A percentile compares a stretch with the other conserved stretches of the same genome.
These are phyloP conservation scores for Alosa alosa DNA, from an alignment of 2,113 vertebrate genomes.

Conservation along the genomic window DNA sequence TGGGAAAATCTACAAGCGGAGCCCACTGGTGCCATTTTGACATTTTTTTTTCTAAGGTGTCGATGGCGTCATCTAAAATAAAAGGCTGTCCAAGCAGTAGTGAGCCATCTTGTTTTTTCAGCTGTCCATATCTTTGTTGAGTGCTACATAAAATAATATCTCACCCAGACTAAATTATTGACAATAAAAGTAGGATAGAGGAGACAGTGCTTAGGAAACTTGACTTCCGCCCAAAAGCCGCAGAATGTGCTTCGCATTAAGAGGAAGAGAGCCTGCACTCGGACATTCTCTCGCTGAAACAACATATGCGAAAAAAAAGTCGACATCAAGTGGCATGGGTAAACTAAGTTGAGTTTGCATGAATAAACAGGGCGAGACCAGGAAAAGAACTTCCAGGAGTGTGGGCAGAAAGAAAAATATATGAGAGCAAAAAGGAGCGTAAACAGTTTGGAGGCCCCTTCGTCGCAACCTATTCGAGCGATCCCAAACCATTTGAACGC, in stretches of 20 bases:
- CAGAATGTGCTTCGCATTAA: conserved; percentile 1
- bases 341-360: not conserved
- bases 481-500: not conserved
- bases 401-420: conserved; percentile 3
- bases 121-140: not conserved
- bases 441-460: not conserved
- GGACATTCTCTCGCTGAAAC: not conserved
- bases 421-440: not conserved
- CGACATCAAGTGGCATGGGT: not conserved
- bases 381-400: conserved; percentile 14
- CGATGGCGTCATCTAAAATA: conserved; percentile 14
- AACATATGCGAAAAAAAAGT: not conserved
- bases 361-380: not conserved
- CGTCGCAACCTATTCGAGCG: not conserved
- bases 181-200: conserved; percentile 3
- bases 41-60: not conserved
- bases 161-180: conserved; percentile 25
- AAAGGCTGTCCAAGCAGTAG: conserved; percentile 1
- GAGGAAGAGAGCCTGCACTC: not conserved
- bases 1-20: not conserved
- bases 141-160: not conserved
- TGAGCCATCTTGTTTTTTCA: conserved; percentile 30
- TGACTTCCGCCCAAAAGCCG: not conserved
- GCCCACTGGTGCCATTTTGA: not conserved
- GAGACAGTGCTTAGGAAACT: conserved; percentile 14